A percentile compares a stretch with the other conserved stretches of the same genome.
Conservation (phyloP, 1,140 invertebrate genomes). For the Drosophila hydei region DNA sequence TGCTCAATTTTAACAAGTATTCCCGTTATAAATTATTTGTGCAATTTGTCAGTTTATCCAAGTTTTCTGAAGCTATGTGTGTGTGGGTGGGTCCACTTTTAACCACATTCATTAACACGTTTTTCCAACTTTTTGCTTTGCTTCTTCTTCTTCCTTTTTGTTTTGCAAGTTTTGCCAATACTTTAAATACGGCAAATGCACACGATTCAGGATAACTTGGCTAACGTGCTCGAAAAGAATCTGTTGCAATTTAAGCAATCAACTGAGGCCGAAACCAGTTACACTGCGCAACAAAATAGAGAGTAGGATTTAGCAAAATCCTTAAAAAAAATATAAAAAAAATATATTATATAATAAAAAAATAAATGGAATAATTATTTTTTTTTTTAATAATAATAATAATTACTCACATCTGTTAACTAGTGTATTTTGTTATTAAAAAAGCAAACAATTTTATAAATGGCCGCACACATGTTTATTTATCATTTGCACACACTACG, state of each 20-base stretch:
- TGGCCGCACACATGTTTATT: slow-evolving; percentile 71
- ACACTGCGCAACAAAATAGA: slow-evolving; percentile 15
- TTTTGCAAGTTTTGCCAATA: slow-evolving; percentile 28
- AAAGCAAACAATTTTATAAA: slow-evolving; percentile 41
- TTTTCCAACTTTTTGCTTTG: slow-evolving; percentile 31
- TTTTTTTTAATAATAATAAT: neutral
- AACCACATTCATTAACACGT: slow-evolving; percentile 62
- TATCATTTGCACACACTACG: slow-evolving; percentile 62
- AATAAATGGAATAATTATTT: too few species aligned
- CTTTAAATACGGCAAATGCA: slow-evolving; percentile 38
- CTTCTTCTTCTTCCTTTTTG: slow-evolving; percentile 7
- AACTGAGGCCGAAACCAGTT: neutral
- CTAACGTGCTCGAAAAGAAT: slow-evolving; percentile 27
- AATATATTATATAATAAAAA: too few species aligned
- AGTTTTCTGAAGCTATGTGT: neutral
- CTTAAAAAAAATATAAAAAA: too few species aligned
- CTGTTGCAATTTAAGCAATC: slow-evolving; percentile 48
- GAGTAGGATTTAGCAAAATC: too few species aligned
- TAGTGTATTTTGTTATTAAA: slow-evolving; percentile 30
- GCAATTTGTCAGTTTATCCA: slow-evolving; percentile 44
- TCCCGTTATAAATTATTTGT: slow-evolving; percentile 35
- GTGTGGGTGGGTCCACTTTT: slow-evolving; percentile 12
- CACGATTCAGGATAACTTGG: neutral
- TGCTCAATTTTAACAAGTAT: neutral
- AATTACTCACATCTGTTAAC: neutral